Percentiles rank a stretch among this genome's conserved stretches.
Evolutionary conservation across 2,888 invertebrate genomes (phyloP).

Genomic region (Octonoba sinensis): DNA sequence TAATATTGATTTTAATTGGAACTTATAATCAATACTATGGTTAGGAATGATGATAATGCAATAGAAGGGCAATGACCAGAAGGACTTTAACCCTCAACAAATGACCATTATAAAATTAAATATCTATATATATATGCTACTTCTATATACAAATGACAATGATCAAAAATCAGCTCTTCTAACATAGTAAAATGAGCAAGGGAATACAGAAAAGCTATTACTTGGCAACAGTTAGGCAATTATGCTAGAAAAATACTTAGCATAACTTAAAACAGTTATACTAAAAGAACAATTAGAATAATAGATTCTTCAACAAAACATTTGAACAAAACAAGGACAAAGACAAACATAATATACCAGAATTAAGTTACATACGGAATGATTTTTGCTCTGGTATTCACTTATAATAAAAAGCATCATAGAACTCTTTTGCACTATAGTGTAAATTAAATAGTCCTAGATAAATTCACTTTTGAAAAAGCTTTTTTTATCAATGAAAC

Average conservation of each 20-base stretch:
- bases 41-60: no score
- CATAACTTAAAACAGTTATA: no score
- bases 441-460: constrained; percentile 44
- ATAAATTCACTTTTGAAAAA: neutral
- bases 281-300: constrained; percentile 38
- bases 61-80: no score
- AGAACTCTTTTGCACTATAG: constrained; percentile 23
- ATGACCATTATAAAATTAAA: no score
- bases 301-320: constrained; percentile 19
- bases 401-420: constrained; percentile 32
- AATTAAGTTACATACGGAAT: constrained; percentile 63
- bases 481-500: constrained; percentile 30
- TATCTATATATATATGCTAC: no score
- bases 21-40: no score
- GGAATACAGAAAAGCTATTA: constrained; percentile 32
- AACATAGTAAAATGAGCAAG: constrained; percentile 31
- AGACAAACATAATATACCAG: constrained; percentile 55
- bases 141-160: constrained; percentile 28
- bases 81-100: no score
- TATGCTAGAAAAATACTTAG: neutral
- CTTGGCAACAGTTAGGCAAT: constrained; percentile 54
- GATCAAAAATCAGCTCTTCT: constrained; percentile 50
- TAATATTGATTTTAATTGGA: no score
- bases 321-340: constrained; percentile 45
- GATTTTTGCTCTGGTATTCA: constrained; percentile 57